Evolutionary conservation across 2,797 vertebrate species (phyloP).

Genomic region (Remorina albescens): DNA sequence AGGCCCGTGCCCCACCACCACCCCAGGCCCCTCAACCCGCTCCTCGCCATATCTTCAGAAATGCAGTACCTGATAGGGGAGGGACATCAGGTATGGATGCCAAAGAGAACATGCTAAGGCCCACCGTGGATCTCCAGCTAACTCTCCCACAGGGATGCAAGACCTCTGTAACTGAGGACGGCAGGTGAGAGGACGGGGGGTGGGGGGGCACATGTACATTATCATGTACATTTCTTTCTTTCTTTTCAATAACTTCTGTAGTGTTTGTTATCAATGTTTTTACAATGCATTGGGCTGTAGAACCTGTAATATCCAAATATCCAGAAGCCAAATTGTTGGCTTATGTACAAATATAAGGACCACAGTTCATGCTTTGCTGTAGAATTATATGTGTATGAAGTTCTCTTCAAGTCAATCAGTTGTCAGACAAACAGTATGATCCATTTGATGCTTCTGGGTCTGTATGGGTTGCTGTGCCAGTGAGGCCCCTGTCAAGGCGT

Average conservation of each 20-base stretch:
- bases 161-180: constrained; percentile 85
- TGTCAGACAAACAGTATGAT: constrained; percentile 28
- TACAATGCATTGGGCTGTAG: not conserved
- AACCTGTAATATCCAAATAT: not conserved
- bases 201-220: not conserved
- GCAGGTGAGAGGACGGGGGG: constrained; percentile 85
- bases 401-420: not conserved
- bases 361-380: not conserved
- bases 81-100: constrained; percentile 75
- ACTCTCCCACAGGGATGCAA: constrained; percentile 87
- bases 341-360: not conserved
- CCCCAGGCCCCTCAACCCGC: constrained; percentile 77
- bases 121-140: constrained; percentile 85
- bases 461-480: constrained; percentile 49
- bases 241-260: not conserved
- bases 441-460: constrained; percentile 21
- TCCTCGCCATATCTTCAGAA: constrained; percentile 81
- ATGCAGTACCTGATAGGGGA: constrained; percentile 76
- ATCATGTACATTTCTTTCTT: not conserved
- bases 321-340: not conserved
- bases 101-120: constrained; percentile 87
- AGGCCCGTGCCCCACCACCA: constrained; percentile 91
- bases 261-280: not conserved
- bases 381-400: not conserved
- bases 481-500: constrained; percentile 57